Evolutionary conservation across 2,888 invertebrate species (phyloP), one percentile per base, ranked within the genome.

Genomic region (Drosophila cracens): DNA sequence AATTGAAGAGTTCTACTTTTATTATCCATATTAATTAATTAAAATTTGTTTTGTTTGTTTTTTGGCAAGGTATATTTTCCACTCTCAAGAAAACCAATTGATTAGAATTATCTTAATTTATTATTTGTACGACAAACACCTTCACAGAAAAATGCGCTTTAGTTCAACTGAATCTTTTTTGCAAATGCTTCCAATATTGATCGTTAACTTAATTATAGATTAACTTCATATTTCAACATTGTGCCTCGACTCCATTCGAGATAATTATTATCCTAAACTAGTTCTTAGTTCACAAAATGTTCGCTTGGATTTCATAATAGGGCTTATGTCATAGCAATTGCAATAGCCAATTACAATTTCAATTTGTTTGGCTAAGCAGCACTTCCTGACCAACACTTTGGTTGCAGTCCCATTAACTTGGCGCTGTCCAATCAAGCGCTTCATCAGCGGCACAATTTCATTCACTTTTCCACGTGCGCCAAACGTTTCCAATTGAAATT

Each of bases 311-410:
- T 65, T 69, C 48, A 70, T 70, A 78, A 74, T 52, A 48, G 43
- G 40, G 46, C 59, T 79, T 70, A 74, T 77, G 57, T 70, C 75
- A 77, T 33, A 33, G 34, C 52, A 57, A 66, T 60, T 63, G 31
- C 34, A 62, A 48, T 53, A 59, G 58, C 36, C 75, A 64, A 67
- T 79, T 79, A 27, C 49, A 48, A 48, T 74, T 79, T 75, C 67
- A 75, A 71, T 75, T 75, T 67, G 61, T 62, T 59, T 79, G 57
- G 43, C 70, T 78, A 64, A 71, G 71, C 75, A 70, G 79, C 79
- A 71, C 57, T 78, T 79, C 79, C 78, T 70, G 70, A 33, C 40
- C 79, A 70, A 62, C 57, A 57, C 52, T 61, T 51, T 58, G 67
- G 34, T 48, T 64, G n/a, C 40, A 57, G 11, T 74, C 51, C 70